Base-by-base conservation (phyloP, 2,888 invertebrate species). In the Prosapia bicincta region DNA sequence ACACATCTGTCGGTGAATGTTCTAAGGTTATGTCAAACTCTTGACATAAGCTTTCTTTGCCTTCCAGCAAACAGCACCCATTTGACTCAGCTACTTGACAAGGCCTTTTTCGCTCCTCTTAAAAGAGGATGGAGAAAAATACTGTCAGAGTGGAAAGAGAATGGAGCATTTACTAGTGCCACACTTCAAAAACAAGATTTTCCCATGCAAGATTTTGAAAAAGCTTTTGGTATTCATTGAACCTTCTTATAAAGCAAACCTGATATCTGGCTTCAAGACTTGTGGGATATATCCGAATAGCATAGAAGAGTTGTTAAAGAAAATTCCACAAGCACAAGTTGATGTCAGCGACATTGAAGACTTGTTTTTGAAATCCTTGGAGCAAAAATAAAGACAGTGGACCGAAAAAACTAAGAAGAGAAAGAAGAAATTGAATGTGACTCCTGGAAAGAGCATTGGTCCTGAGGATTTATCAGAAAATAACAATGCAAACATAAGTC, bases 211-310 rank as follows among this genome's bases (percentile, higher is more conserved):
- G 7, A 5, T 72, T 9, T 25, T 72, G 65, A 72, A 43, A 13
- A 65, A 43, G 26, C 54, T 72, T 38, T n/a, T 72, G 26, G 26
- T 10, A 43, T 54, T 24, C 24, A 23, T 72, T 10, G 25, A 72
- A 26, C 72, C 72, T 72, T 65, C 20, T 20, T 10, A 38, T 13
- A 65, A 26, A 23, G 43, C 15, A 72, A 72, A 72, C 26, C 26
- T 72, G 54, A 15, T 38, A 65, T 24, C 66, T 25, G 43, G 72
- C 6, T 72, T 72, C 28, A 72, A 25, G 5, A 72, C 54, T 25
- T 72, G 72, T 72, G 72, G 72, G 23, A 65, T 72, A 9, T n/a
- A 30, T 72, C 72, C 72, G 38, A 5, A 65, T 25, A 54, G 26
- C 26, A n/a, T 71, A 3, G 26, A 54, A 26, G 54, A 54, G 26